Evolutionary conservation across 2,888 invertebrate species (phyloP).

Genomic region (Ceramica pisi): DNA sequence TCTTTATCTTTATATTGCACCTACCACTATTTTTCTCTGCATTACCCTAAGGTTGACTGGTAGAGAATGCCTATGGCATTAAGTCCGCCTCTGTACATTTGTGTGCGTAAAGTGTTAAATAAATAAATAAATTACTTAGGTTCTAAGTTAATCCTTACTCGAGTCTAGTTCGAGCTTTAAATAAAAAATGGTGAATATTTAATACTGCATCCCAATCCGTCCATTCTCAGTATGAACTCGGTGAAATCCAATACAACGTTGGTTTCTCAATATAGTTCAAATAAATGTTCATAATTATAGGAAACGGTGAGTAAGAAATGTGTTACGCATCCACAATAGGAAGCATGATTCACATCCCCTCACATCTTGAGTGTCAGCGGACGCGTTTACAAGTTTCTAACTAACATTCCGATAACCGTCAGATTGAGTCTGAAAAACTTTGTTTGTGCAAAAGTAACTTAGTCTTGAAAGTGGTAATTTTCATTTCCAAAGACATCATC

Average conservation of each 20-base stretch:
- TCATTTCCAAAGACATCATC: neutral
- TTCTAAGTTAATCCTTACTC: neutral
- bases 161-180: neutral
- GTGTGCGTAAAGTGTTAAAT: too few relatives aligned
- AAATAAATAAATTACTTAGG: too few relatives aligned
- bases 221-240: neutral
- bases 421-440: neutral
- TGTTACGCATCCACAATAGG: constrained; percentile 75
- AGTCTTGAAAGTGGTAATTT: neutral
- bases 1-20: too few relatives aligned
- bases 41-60: too few relatives aligned
- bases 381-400: constrained; percentile 31
- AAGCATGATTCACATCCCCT: constrained; percentile 74
- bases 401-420: neutral
- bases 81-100: too few relatives aligned
- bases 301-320: constrained; percentile 76
- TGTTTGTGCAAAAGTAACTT: neutral
- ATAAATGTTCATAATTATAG: constrained; percentile 70
- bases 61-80: too few relatives aligned
- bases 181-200: neutral
- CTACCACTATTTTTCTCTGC: too few relatives aligned
- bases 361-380: constrained; percentile 55
- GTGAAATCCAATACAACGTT: constrained; percentile 33
- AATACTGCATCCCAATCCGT: neutral
- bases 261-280: constrained; percentile 43